Base-by-base conservation (phyloP, 2,888 invertebrate species). In the Steinernema hermaphroditum region DNA sequence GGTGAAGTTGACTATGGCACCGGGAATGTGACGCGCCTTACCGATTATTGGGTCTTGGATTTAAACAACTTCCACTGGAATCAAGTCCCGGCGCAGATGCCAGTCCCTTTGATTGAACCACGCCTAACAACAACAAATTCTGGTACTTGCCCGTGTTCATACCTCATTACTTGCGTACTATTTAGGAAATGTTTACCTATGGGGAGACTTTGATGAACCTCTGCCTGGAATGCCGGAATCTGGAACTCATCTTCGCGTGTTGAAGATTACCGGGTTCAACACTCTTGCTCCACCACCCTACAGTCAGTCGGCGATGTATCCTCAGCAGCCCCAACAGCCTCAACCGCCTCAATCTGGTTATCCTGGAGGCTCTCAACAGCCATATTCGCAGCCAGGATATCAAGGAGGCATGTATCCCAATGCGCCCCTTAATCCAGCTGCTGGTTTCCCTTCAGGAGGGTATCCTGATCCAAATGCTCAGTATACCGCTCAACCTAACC, bases 121-220 rank as follows among this genome's bases (percentile, higher is more conserved):
- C 77, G 85, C 34, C 75, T 85, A 19, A 85, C 85, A 12, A 81
- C 83, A 14, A 79, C 81, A 19, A 77, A 83, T 68, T 83, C 83
- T 1, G 85, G 85, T 78, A 41, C 34, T 22, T 4, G 2, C 2
- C 22, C 19, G 2, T 27, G 34, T 14, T 1, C 32, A 2, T 68
- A 16, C 2, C 34, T 68, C 8, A 16, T 4, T 8, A 4, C n/a
- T 43, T 24, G 50, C 14, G 9, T 2, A 27, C 24, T n/a, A 44
- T 37, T 43, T 50, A 82, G 82, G 82, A 68, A 82, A 82, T 70
- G 80, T 84, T 44, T 85, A 82, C 70, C 77, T 86, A 29, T 85
- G 85, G 84, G 85, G 85, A 44, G 85, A 85, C 72, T 86, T 83
- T 50, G 85, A 85, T 69, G 79, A 84, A 75, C 85, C 85, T 54